These are phyloP conservation scores for Drosophila azteca DNA, from an alignment of 1,140 invertebrate species.

Conservation along the genomic window DNA sequence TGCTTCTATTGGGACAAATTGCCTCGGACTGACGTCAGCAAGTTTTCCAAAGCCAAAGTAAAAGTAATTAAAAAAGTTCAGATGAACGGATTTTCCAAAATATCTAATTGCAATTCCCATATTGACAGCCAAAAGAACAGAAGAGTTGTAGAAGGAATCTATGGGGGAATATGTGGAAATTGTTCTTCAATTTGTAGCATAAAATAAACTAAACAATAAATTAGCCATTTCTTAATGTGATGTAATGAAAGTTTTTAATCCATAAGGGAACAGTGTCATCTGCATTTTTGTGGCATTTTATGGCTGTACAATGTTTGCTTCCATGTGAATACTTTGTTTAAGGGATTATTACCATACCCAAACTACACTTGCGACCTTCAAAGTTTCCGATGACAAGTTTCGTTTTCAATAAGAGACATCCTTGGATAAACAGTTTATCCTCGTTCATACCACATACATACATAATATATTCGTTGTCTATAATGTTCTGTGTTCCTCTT, in stretches of 20 bases:
- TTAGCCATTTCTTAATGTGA: no score
- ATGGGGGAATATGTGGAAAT: neutral
- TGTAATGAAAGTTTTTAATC: neutral
- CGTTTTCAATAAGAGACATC: neutral
- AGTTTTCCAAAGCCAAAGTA: conserved; percentile 16
- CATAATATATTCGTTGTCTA: conserved; percentile 15
- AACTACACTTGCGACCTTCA: no score
- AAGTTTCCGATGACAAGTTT: neutral
- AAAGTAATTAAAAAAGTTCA: conserved; percentile 66
- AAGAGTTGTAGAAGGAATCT: neutral
- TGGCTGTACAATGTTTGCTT: no score
- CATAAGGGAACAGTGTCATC: neutral
- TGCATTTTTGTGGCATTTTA: no score
- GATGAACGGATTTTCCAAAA: conserved; percentile 43
- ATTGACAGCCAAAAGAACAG: neutral
- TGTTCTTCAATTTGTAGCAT: no score
- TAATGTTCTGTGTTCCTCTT: conserved; percentile 1
- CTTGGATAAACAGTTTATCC: no score
- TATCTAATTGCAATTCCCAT: conserved; percentile 31
- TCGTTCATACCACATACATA: neutral
- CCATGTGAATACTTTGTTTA: no score
- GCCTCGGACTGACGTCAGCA: conserved; percentile 32
- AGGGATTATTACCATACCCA: no score
- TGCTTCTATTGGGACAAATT: conserved; percentile 32
- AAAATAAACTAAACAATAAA: no score